Base-by-base conservation (phyloP, 2,888 invertebrate genomes). In the Zaprionus lineosus region DNA sequence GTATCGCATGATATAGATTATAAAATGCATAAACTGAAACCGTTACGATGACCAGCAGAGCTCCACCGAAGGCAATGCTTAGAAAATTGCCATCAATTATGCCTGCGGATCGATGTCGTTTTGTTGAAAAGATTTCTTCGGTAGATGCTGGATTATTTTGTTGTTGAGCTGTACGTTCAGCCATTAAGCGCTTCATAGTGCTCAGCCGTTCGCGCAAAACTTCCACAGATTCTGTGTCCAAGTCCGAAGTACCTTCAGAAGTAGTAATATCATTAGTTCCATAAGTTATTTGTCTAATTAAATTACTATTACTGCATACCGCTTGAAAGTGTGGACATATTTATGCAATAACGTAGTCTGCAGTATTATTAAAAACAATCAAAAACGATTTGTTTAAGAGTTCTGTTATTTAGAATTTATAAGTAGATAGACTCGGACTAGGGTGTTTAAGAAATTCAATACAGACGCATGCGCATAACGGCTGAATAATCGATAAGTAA, bases 1-100 rank as follows among this genome's bases (percentile, higher is more conserved):
- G 88, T 43, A 96, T 94, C 9, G 95, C 95, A 78, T 93, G 91
- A 86, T 94, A 95, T 0, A 96, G 91, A 89, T 95, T 96, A 79
- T 95, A 95, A 88, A 97, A 97, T 0, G 96, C 96, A 84, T 96
- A 96, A 1, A 94, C 92, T 46, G 96, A 95, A 29, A 96, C 96
- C 75, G 94, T 93, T 5, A 96, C 89, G 53, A 97, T 96, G 33
- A 96, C 94, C 6, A 94, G 81, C 2, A 96, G 91, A 1, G 95
- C 95, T 0, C 94, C 93, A 1, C 94, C 95, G 83, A 96, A 96
- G 26, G 96, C 95, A 74, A 96, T 92, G 79, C 95, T 95, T 0
- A 97, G 91, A 86, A 96, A 95, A 86, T 94, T 95, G 2, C 89
- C 89, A 84, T 96, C 95, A 33, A 96, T 96, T 86, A 96, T 93